Conservation (phyloP, 2,888 invertebrate genomes). For the Lasiommata megera region DNA sequence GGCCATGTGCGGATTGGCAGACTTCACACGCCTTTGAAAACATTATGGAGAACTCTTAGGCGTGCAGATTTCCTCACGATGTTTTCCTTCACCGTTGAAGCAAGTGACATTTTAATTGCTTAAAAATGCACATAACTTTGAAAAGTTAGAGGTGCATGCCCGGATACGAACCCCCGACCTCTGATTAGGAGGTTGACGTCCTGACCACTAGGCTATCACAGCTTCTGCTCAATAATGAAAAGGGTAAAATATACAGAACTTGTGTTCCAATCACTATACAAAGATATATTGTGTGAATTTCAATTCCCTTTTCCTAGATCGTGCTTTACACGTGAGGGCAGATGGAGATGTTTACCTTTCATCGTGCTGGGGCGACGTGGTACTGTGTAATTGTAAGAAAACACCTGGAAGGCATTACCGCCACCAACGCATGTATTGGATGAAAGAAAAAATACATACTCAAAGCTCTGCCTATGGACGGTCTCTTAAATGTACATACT, state of each 20-base stretch:
- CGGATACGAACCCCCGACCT: too few relatives aligned
- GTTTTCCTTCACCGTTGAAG: too few relatives aligned
- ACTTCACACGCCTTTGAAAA: too few relatives aligned
- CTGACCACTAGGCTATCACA: too few relatives aligned
- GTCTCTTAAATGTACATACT: not conserved
- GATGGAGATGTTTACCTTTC: conserved; percentile 8
- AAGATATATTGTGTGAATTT: not conserved
- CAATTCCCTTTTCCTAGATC: conserved; percentile 1
- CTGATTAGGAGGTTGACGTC: too few relatives aligned
- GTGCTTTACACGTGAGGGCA: conserved; percentile 1
- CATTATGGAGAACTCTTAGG: too few relatives aligned
- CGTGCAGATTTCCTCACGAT: too few relatives aligned
- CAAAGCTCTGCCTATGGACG: not conserved
- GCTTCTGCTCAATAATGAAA: too few relatives aligned
- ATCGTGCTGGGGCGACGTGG: not conserved
- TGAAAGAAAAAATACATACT: conserved; percentile 6
- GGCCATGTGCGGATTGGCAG: too few relatives aligned
- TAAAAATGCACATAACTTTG: too few relatives aligned
- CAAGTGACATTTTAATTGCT: too few relatives aligned
- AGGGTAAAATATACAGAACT: not conserved
- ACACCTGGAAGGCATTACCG: conserved; percentile 1
- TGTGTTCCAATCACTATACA: not conserved
- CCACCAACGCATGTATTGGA: not conserved
- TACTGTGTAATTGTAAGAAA: conserved; percentile 3
- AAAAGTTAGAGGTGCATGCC: too few relatives aligned